These are phyloP conservation scores for Ciconia stormi DNA, from an alignment of 2,113 vertebrate genomes.

Conservation along the genomic window DNA sequence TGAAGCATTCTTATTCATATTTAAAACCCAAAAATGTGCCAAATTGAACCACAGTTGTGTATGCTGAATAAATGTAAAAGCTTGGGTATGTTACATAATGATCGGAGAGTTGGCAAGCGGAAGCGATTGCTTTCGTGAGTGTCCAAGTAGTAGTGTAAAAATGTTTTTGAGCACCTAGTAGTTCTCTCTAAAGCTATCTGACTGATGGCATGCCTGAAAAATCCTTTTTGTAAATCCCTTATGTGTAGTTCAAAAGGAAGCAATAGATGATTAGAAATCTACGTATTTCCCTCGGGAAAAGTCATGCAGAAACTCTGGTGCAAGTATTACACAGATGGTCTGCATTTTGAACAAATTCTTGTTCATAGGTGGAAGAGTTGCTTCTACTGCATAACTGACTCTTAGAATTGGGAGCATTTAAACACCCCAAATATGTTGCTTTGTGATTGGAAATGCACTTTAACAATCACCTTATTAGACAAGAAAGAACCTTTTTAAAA, in stretches of 20 bases:
- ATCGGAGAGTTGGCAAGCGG: slow-evolving; percentile 9
- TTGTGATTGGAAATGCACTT: neutral
- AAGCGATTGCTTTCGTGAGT: neutral
- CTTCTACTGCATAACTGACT: neutral
- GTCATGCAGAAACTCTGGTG: neutral
- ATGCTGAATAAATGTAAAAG: neutral
- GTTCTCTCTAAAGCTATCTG: neutral
- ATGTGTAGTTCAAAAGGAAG: neutral
- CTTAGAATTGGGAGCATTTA: neutral
- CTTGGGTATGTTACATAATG: neutral
- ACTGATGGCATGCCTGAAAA: neutral
- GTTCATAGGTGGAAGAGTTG: neutral
- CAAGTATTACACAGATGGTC: neutral
- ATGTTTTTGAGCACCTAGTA: neutral
- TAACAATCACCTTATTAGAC: neutral
- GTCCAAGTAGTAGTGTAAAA: neutral
- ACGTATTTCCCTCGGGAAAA: neutral
- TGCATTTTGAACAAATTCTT: neutral
- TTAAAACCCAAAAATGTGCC: slow-evolving; percentile 33
- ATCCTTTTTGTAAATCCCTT: neutral
- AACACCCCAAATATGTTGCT: neutral
- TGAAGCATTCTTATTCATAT: slow-evolving; percentile 52
- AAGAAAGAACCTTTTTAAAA: neutral
- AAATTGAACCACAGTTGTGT: slow-evolving; percentile 22
- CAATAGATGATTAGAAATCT: neutral